phyloP scores from a whole-genome alignment of 2,113 vertebrate species.

The Marcusenius ussheri region DNA sequence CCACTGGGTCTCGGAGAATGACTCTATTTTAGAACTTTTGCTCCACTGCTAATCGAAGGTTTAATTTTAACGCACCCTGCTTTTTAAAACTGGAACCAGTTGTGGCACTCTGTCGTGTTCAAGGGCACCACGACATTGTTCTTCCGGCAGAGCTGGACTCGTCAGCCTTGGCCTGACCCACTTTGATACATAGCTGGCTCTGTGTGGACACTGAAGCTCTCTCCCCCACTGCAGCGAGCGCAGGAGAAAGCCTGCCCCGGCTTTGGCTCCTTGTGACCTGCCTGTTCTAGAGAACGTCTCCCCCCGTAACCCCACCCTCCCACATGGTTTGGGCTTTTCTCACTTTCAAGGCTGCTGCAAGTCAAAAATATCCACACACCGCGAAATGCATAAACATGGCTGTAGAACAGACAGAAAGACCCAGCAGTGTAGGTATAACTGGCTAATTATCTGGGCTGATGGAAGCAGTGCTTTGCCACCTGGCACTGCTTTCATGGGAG shows the following conservation, averaged over 20 bases:
- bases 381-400: neutral
- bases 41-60: neutral
- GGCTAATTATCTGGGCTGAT: neutral
- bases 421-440: neutral
- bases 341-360: neutral
- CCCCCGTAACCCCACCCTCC: neutral
- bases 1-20: neutral
- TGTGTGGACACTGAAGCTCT: neutral
- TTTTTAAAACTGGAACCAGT: neutral
- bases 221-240: neutral
- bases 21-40: constrained; percentile 10
- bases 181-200: neutral
- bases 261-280: neutral
- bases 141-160: neutral
- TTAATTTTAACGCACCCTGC: constrained; percentile 3
- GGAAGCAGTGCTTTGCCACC: neutral
- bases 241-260: neutral
- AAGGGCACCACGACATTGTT: neutral
- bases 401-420: neutral
- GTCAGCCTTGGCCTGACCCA: neutral
- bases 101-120: neutral
- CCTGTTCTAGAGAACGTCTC: neutral
- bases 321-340: neutral
- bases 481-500: neutral
- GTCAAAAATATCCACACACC: neutral